Base-by-base conservation (phyloP, 2,888 invertebrate genomes). In the Caenorhabditis imperialis region DNA sequence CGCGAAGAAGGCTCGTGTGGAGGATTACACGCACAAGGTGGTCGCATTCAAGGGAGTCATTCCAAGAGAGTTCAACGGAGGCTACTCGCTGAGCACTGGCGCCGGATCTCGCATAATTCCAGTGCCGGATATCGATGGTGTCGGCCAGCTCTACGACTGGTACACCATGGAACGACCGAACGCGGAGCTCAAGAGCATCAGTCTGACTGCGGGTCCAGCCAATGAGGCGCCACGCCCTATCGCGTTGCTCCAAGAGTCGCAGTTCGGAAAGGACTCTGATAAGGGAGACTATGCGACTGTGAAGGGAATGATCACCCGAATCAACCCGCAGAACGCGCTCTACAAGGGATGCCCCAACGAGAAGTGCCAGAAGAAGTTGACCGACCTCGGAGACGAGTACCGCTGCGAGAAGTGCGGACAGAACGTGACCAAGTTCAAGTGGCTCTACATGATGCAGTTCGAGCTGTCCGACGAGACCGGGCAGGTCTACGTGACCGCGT, bases 341-440 rank as follows among this genome's bases (percentile, higher is more conserved):
- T 99, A 99, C 89, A 93, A 93, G 90, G 93, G 97, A 0, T 99
- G 99, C 83, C 93, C 96, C 0, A 91, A 92, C 53, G 92, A 93
- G 1, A 92, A 92, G 55, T 99, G 99, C 89, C 96, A 96, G 88
- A 99, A 99, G 89, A 99, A 70, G 40, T 71, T 78, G n/a, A 22
- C 51, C n/a, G 96, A 97, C 88, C 92, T 93, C 85, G 93, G 93
- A 77, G 95, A 95, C 86, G 94, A 94, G 30, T 98, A 92, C 89
- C 91, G 95, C 57, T 99, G 99, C 89, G 98, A 98, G 89, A 98
- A 98, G 89, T 99, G 99, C 89, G 92, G 93, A 85, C 91, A 92
- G 60, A 94, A 94, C 79, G 94, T 91, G 88, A 92, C 93, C 0
- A 93, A 93, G 82, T 97, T 92, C 89, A 94, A 94, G 86, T 79